Base-by-base conservation (phyloP, 2,113 vertebrate genomes). In the Thalassarche chlororhynchos region DNA sequence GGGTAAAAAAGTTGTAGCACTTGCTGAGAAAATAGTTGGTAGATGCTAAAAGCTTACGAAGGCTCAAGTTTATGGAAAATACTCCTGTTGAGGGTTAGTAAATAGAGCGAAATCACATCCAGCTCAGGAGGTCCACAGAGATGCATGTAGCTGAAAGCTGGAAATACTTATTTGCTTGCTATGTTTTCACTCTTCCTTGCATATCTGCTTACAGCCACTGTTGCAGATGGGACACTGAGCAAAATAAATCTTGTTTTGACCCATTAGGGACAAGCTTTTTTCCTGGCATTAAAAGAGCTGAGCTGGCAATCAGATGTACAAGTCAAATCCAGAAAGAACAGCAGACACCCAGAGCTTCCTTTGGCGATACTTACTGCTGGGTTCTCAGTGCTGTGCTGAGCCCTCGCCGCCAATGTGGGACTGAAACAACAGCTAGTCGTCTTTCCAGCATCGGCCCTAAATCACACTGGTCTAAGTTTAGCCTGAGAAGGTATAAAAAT, bases 351-450 rank as follows among this genome's bases (percentile, higher is more conserved):
- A 71, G 25, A 42, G 38, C 19, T 52, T 78, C 77, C 77, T 31
- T 23, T 17, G 34, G 46, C 4, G 2, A 32, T 25, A 51, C 21
- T 36, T 40, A 6, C 9, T 60, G 32, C 16, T 71, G 40, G 54
- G 18, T 16, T 83, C 70, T 42, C 62, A 47, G 10, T 5, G 42
- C 42, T 61, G 8, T 23, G 24, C 40, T 81, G 55, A 95, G 31
- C 25, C 36, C 34, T 74, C 4, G 0, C 0, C 1, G n/a, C 23
- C 38, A 75, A 19, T 0, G 0, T 8, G 28, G 34, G 12, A 84
- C 60, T 29, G 29, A 40, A 68, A 62, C 32, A 68, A 31, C 17
- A 74, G 34, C 23, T 25, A 8, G 6, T 4, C 3, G 1, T 11
- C 55, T 51, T 31, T 46, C 51, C n/a, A 71, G 47, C 52, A 65